A percentile compares a stretch with the other conserved stretches of the same genome.
phyloP scores from a whole-genome alignment of 1,140 invertebrate genomes.

The Ips nitidus region DNA sequence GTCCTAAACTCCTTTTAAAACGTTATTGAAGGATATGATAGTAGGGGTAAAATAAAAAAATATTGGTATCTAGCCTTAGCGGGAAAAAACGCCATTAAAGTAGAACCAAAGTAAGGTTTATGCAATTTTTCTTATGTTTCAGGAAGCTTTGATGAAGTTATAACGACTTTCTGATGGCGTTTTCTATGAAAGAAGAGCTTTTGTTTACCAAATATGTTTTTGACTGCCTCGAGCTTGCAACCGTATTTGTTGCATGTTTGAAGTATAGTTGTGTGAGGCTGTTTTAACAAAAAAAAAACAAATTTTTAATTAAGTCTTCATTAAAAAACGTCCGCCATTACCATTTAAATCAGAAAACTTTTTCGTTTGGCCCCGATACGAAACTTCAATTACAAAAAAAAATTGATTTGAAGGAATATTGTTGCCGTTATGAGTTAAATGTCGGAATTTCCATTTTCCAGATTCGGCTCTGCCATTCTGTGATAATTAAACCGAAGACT shows the following conservation, averaged over 20 bases:
- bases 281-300: neutral
- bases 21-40: conserved; percentile 19
- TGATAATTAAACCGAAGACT: conserved; percentile 1
- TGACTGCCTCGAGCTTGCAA: no score
- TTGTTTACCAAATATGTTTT: neutral
- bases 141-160: neutral
- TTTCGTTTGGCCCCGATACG: neutral
- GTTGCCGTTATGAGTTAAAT: neutral
- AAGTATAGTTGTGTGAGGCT: no score
- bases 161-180: neutral
- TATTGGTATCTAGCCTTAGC: conserved; percentile 1
- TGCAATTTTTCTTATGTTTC: neutral
- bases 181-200: neutral
- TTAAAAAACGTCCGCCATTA: conserved; percentile 6
- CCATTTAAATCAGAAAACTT: conserved; percentile 19
- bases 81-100: conserved; percentile 1
- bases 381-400: neutral
- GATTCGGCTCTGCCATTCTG: neutral
- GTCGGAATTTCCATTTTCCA: neutral
- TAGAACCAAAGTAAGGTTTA: neutral
- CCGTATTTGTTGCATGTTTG: no score
- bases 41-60: conserved; percentile 14
- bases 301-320: conserved; percentile 16
- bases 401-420: neutral
- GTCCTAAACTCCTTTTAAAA: conserved; percentile 20